Percentiles rank a stretch among this genome's conserved stretches.
These are phyloP conservation scores for Urocynchramus pylzowi DNA, from an alignment of 2,113 vertebrate genomes.

Conservation along the genomic window DNA sequence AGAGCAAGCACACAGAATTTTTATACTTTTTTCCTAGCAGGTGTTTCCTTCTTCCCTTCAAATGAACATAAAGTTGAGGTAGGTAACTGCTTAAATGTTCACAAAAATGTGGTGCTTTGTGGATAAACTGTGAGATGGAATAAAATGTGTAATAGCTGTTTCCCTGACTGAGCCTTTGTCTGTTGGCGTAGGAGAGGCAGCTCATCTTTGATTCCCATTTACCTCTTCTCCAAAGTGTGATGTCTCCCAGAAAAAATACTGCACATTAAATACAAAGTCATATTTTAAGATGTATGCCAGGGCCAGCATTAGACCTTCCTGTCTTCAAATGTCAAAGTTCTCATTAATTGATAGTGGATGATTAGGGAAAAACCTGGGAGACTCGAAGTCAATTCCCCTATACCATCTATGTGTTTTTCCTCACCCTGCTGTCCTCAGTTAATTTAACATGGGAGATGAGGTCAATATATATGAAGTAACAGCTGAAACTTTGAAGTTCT, in stretches of 20 bases:
- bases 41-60: neutral
- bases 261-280: neutral
- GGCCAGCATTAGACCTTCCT: neutral
- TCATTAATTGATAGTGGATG: neutral
- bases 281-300: neutral
- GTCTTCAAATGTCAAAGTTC: neutral
- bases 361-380: neutral
- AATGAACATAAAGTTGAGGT: neutral
- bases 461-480: neutral
- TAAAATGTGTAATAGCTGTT: neutral
- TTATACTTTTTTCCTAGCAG: neutral
- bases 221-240: neutral
- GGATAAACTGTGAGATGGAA: neutral
- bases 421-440: neutral
- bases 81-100: neutral
- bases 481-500: neutral
- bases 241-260: neutral
- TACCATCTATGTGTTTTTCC: neutral
- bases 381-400: neutral
- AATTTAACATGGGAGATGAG: neutral
- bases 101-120: neutral
- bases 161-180: neutral
- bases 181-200: neutral
- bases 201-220: neutral
- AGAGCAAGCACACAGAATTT: neutral